Evolutionary conservation across 2,888 invertebrate species (phyloP).

Genomic region (Tetragnatha montana): DNA sequence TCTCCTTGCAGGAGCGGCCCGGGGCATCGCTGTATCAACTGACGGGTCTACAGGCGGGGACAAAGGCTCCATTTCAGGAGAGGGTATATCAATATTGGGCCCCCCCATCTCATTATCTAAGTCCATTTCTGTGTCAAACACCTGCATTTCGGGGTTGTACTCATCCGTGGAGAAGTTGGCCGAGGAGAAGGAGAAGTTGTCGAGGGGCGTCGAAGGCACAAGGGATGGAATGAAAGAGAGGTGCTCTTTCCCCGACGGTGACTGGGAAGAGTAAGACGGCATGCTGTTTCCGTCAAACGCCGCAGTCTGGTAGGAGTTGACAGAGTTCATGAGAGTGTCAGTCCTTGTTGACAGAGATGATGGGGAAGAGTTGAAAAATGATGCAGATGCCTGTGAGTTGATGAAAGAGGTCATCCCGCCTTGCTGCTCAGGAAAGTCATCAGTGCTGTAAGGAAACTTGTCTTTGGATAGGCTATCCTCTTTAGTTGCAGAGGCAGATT

Average conservation of each 20-base stretch:
- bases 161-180: slow-evolving; percentile 17
- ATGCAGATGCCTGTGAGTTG: slow-evolving; percentile 48
- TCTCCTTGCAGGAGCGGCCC: slow-evolving; percentile 22
- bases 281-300: slow-evolving; percentile 19
- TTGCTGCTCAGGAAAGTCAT: slow-evolving; percentile 24
- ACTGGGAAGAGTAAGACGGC: slow-evolving; percentile 57
- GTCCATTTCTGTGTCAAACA: slow-evolving; percentile 72
- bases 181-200: slow-evolving; percentile 36
- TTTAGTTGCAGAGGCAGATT: slow-evolving; percentile 52
- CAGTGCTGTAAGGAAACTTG: slow-evolving; percentile 31
- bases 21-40: background rate
- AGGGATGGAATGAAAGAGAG: slow-evolving; percentile 65
- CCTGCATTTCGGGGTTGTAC: slow-evolving; percentile 63
- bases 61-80: slow-evolving; percentile 40
- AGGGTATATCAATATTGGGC: slow-evolving; percentile 33
- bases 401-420: slow-evolving; percentile 60
- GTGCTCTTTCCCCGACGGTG: slow-evolving; percentile 21
- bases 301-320: slow-evolving; percentile 55
- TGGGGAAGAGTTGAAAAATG: slow-evolving; percentile 48
- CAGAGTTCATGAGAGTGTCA: slow-evolving; percentile 24
- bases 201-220: slow-evolving; percentile 65
- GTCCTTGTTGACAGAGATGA: slow-evolving; percentile 41
- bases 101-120: slow-evolving; percentile 68
- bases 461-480: slow-evolving; percentile 39
- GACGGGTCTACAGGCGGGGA: slow-evolving; percentile 33